Percentiles rank a stretch among this genome's conserved stretches.
These are phyloP conservation scores for Prionace glauca DNA, from an alignment of 2,797 vertebrate species.

Conservation along the genomic window DNA sequence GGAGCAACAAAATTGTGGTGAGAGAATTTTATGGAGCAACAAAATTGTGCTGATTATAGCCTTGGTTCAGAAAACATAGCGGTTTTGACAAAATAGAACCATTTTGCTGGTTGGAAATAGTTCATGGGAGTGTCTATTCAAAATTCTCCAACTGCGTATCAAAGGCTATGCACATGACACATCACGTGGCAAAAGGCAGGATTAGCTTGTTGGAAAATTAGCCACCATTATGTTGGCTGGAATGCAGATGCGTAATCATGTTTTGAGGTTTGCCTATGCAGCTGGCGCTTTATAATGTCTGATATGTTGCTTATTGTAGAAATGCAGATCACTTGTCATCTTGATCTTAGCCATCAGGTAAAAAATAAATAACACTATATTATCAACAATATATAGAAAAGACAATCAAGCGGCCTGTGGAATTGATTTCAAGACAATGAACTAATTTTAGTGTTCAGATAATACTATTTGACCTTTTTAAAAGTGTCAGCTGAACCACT, in stretches of 20 bases:
- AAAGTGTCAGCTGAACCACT: background rate
- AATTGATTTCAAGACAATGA: background rate
- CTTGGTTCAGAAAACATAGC: background rate
- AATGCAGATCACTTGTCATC: background rate
- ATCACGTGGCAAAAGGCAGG: background rate
- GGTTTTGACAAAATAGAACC: background rate
- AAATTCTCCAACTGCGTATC: background rate
- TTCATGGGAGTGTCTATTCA: background rate
- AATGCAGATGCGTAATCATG: background rate
- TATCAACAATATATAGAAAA: background rate
- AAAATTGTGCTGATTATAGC: background rate
- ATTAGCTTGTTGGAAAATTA: background rate
- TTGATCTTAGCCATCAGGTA: background rate
- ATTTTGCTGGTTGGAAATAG: background rate
- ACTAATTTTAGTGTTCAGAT: background rate
- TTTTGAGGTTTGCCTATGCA: too few relatives aligned
- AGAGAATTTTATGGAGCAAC: constrained; percentile 23
- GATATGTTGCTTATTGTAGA: background rate
- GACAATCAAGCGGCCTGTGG: background rate
- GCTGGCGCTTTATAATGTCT: background rate
- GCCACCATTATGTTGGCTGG: background rate
- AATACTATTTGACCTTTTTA: background rate
- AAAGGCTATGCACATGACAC: too few relatives aligned
- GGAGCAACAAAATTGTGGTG: background rate
- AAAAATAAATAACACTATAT: background rate